Evolutionary conservation across 2,797 vertebrate species (phyloP), one percentile per base, ranked within the genome.

Genomic region (Gymnoscopelus microlampas): DNA sequence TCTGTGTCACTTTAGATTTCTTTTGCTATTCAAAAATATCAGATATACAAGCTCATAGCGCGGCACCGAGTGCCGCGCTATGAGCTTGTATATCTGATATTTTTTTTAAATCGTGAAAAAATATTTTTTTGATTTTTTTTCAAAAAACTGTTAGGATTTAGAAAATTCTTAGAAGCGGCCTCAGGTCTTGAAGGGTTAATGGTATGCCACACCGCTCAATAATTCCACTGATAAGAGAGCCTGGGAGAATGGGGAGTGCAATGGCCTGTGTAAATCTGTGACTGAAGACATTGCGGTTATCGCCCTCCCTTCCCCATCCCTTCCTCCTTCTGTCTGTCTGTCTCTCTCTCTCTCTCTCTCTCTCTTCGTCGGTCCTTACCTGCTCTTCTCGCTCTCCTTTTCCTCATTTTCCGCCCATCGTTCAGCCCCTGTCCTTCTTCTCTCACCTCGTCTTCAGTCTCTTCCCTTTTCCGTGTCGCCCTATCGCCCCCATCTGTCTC

Each of bases 181-280:
- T n/a, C n/a, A n/a, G n/a, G n/a, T n/a, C n/a, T n/a, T n/a, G n/a
- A n/a, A n/a, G n/a, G n/a, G n/a, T n/a, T n/a, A 93, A 94, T 92
- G 91, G 89, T 80, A 73, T 90, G 86, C 82, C 85, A 84, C 88
- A 83, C 89, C 90, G 88, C 88, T 93, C 93, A 93, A 92, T 93
- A 93, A 94, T 88, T 91, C 83, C 14, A 50, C 88, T 71, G 92
- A 94, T 94, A 94, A 93, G 92, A 93, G 92, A 74, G 70, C 62
- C 76, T 12, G 82, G 79, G 83, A 93, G 86, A 88, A 91, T 87
- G 87, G 82, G 82, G 88, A 87, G 92, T 90, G 88, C 91, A 92
- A 89, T 86, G 89, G 82, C 83, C 89, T 87, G 91, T 91, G 90
- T 93, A 93, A 93, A 94, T 93, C 91, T 91, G 91, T 92, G 90